Conservation (phyloP, 1,140 invertebrate species). For the Holcopasites calliopsidis region DNA sequence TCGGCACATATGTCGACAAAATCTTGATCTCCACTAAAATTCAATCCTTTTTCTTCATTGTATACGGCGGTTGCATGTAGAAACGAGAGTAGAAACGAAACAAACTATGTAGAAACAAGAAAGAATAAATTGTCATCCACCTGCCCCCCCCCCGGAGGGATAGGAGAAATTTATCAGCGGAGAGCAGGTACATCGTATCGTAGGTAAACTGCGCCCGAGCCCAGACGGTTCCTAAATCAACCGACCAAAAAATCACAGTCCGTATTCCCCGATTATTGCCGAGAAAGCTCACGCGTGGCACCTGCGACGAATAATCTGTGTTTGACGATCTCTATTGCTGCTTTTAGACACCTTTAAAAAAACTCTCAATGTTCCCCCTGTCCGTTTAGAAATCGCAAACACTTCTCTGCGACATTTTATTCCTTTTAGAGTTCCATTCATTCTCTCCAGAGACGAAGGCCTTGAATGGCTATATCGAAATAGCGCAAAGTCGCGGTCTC, state of each 20-base stretch:
- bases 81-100: not conserved
- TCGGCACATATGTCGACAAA: not conserved
- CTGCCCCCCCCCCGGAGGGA: constrained; percentile 18
- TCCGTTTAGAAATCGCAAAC: not conserved
- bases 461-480: constrained; percentile 40
- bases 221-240: constrained; percentile 43
- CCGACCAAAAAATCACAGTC: constrained; percentile 48
- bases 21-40: not conserved
- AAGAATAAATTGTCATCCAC: constrained; percentile 29
- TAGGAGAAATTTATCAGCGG: constrained; percentile 35
- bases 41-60: not conserved
- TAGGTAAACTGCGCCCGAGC: constrained; percentile 25
- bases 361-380: not conserved
- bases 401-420: not conserved
- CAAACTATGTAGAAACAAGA: not conserved
- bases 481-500: not conserved
- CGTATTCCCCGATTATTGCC: constrained; percentile 29
- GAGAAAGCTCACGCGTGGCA: constrained; percentile 32
- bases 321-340: not conserved
- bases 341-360: constrained; percentile 6
- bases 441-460: too few species aligned
- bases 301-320: constrained; percentile 44
- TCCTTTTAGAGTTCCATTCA: not conserved
- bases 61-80: not conserved
- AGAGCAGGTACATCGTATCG: constrained; percentile 44